Percentiles rank a stretch among this genome's conserved stretches.
These are phyloP conservation scores for Phylloscopus whistleri DNA, from an alignment of 2,113 vertebrate species.

Conservation along the genomic window DNA sequence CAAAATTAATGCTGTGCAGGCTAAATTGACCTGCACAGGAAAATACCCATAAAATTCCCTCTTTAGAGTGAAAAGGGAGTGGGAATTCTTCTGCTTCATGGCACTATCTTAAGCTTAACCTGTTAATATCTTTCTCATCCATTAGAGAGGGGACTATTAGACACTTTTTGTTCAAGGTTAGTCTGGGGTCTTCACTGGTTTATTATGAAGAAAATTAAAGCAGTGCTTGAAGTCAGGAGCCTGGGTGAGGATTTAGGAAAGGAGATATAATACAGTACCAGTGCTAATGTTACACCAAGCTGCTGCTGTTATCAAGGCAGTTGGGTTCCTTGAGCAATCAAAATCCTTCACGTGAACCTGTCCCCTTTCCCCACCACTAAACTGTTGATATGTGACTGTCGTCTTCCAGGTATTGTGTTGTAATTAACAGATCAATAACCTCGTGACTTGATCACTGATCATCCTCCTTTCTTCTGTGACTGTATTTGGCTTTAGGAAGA, in stretches of 20 bases:
- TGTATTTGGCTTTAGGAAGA: neutral
- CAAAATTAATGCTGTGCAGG: neutral
- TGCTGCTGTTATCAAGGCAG: neutral
- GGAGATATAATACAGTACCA: neutral
- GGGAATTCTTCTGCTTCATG: neutral
- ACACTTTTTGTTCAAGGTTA: neutral
- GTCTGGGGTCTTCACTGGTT: neutral
- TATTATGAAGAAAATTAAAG: neutral
- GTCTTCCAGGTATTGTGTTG: neutral
- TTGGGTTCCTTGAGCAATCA: neutral
- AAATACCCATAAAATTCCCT: neutral
- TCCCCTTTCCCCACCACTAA: rapidly evolving
- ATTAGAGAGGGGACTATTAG: neutral
- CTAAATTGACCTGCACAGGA: neutral
- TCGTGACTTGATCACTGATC: neutral
- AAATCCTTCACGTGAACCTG: neutral
- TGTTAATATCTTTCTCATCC: neutral
- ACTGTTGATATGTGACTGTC: neutral
- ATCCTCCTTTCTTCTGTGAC: neutral
- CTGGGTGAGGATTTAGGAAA: neutral
- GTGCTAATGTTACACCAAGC: neutral
- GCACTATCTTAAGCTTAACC: neutral
- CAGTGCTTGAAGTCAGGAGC: neutral
- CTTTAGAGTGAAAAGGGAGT: neutral
- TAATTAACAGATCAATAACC: neutral